phyloP scores from a whole-genome alignment of 1,140 invertebrate genomes.

The Aporrectodea caliginosa region DNA sequence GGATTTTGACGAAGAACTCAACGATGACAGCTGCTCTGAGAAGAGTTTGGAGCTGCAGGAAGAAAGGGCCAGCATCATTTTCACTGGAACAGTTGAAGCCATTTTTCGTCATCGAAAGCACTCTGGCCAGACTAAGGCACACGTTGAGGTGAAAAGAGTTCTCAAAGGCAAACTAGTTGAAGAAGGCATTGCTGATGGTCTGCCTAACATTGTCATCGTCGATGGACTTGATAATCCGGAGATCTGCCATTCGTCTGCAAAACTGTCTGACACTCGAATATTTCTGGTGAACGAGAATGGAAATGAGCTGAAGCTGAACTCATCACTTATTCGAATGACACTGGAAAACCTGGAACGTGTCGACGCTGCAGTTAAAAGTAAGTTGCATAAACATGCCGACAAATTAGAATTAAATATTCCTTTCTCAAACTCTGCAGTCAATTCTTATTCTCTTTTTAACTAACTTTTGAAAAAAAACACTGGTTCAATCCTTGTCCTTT shows the following conservation, averaged over 20 bases:
- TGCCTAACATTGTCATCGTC: neutral
- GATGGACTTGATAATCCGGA: neutral
- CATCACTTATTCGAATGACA: neutral
- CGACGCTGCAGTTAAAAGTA: neutral
- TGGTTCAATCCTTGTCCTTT: no score
- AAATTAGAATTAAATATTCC: no score
- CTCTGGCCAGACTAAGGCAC: neutral
- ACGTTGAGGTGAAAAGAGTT: neutral
- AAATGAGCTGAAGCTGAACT: neutral
- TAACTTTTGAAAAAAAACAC: no score
- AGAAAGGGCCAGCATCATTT: no score
- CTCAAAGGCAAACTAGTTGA: neutral
- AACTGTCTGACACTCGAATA: neutral
- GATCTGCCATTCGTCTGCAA: neutral
- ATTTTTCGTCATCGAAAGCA: no score
- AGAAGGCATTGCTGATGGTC: neutral
- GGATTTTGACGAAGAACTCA: no score
- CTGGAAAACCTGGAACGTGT: neutral
- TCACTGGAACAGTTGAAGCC: no score
- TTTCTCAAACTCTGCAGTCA: no score
- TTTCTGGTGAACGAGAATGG: neutral
- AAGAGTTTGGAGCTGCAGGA: no score
- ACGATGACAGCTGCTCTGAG: no score
- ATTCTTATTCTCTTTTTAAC: no score
- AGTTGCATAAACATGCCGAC: neutral